These are phyloP conservation scores for Sesamia nonagrioides DNA, from an alignment of 1,140 invertebrate species.

Conservation along the genomic window DNA sequence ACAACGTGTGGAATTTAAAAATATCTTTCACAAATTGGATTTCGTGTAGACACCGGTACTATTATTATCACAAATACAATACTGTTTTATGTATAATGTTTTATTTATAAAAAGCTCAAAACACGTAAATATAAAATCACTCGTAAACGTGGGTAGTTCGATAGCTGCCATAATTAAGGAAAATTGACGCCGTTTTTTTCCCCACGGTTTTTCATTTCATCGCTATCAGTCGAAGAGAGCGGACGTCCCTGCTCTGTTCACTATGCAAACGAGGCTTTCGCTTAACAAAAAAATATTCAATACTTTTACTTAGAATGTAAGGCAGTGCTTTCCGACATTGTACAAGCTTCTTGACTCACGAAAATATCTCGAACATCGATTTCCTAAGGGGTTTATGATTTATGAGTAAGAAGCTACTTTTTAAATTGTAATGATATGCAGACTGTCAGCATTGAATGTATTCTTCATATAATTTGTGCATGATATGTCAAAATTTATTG, in stretches of 20 bases:
- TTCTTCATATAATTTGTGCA: constrained; percentile 67
- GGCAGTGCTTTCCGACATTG: constrained; percentile 79
- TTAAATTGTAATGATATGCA: constrained; percentile 77
- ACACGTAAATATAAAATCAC: constrained; percentile 69
- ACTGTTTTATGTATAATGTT: constrained; percentile 73
- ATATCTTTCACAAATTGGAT: constrained; percentile 76
- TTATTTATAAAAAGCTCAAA: constrained; percentile 79
- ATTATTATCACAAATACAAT: constrained; percentile 79
- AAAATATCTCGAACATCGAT: constrained; percentile 56
- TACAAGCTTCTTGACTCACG: constrained; percentile 68
- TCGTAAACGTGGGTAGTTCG: constrained; percentile 59
- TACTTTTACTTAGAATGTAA: constrained; percentile 76
- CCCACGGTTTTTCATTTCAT: constrained; percentile 61
- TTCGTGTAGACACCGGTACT: constrained; percentile 61
- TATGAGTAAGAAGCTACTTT: constrained; percentile 60
- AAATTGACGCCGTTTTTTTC: constrained; percentile 22
- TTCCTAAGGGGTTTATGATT: constrained; percentile 52
- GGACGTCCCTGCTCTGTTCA: constrained; percentile 61
- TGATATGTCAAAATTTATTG: constrained; percentile 78
- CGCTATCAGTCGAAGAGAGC: constrained; percentile 64
- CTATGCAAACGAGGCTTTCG: constrained; percentile 63
- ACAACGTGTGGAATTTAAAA: constrained; percentile 60
- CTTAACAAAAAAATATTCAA: constrained; percentile 65
- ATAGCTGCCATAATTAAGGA: constrained; percentile 46
- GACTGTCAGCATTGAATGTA: constrained; percentile 66